Evolutionary conservation across 2,888 invertebrate genomes (phyloP), one percentile per base, ranked within the genome.

Genomic region (Harpalus rubripes): DNA sequence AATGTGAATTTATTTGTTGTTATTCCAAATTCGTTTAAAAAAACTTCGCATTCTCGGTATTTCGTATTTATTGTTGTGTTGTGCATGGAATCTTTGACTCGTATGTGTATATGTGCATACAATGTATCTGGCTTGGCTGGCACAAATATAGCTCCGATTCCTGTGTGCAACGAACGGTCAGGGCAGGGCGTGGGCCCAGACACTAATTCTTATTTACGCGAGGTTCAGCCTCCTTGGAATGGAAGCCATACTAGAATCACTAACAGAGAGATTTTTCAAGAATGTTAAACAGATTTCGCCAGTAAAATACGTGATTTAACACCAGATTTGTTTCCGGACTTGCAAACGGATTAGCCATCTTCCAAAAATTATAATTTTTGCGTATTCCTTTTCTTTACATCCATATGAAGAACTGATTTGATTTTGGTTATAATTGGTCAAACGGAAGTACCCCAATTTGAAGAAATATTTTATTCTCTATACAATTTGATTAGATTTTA

Each of bases 161-260:
- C 15, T 15, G 16, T 32, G 15, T 68, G 68, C 39, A 68, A 15
- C 68, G 68, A 32, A 32, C 32, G 32, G 68, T 41, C 32, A 32
- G 68, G 68, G n/a, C 41, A 41, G 15, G 18, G 65, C 81, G 81
- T 81, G 72, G 81, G 81, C 52, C 61, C 52, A 56, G 81, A 81
- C 81, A 81, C 81, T 81, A 81, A 81, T 81, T 65, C 81, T 81
- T 68, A 81, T 81, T 81, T 81, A 81, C 81, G 63, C 52, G 32
- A 63, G 81, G 81, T 52, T 41, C 65, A 18, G n/a, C 81, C 63
- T 74, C 72, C 44, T 18, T 41, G 12, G 72, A 16, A 16, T 41
- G 18, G 72, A 16, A 16, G 72, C 72, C 72, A 74, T 74, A 41
- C 72, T 65, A 22, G n/a, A 65, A 63, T 63, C 63, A 63, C 22